Evolutionary conservation across 2,888 invertebrate genomes (phyloP), one percentile per base, ranked within the genome.

Genomic region (Eilema sororculum): DNA sequence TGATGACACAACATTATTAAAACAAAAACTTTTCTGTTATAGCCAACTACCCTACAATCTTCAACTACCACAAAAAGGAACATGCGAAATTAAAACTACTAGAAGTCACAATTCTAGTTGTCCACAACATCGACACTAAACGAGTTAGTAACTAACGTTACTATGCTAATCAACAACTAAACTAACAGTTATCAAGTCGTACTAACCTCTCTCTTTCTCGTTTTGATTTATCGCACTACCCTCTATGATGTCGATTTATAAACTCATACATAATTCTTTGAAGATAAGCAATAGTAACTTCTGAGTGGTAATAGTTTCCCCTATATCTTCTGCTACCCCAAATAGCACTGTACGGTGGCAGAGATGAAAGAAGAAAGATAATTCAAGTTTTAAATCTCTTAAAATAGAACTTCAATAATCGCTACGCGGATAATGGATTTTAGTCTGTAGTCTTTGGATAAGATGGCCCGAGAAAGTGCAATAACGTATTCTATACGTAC

Each of bases 51-150:
- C 37, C 67, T 61, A 24, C 24, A 64, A 64, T 13, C 24, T 16
- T 10, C 20, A n/a, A 46, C 28, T 16, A 41, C 25, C 3, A 65
- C 4, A 60, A 71, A 28, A 22, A 59, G 16, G 68, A 61, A 57
- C 71, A 68, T 73, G 74, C 81, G n/a, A 65, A 65, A 67, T n/a
- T 16, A 65, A 60, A 25, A 65, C 13, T 6, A 64, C 69, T 74
- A 80, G 71, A 75, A 70, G 65, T 76, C 74, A 60, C 74, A 73
- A 75, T 70, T 81, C 76, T 78, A 81, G 79, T 78, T 74, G 69
- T 71, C 46, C 58, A 83, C 81, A 81, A 81, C 81, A 81, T 22
- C 71, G 58, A 81, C 57, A 65, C 81, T 78, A 81, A 71, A 71
- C 30, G 3, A 68, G 67, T 65, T 33, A 60, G 61, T 66, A 74